Conservation (phyloP, 2,113 vertebrate genomes). For the Setophaga kirtlandii region DNA sequence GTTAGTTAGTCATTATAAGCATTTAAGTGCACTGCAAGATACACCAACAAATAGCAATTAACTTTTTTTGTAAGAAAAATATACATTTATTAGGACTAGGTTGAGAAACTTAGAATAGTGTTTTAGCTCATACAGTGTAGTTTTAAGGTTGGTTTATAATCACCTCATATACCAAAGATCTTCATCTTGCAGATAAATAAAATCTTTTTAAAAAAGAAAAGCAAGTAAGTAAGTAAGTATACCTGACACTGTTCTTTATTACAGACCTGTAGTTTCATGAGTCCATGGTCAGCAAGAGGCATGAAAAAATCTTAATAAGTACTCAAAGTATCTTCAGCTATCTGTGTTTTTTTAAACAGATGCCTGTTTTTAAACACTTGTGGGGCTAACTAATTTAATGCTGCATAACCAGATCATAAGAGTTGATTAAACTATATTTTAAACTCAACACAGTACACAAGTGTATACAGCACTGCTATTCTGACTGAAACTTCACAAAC, state of each 20-base stretch:
- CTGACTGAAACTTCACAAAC: neutral
- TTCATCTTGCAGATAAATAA: neutral
- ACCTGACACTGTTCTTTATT: slow-evolving; percentile 1
- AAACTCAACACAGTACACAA: neutral
- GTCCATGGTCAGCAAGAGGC: neutral
- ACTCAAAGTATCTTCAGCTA: neutral
- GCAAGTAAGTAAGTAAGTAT: neutral
- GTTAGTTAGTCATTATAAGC: slow-evolving; percentile 31
- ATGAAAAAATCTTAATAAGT: slow-evolving; percentile 27
- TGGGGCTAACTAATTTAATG: neutral
- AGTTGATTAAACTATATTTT: neutral
- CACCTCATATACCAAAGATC: neutral
- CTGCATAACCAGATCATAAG: neutral
- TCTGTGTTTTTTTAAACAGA: neutral
- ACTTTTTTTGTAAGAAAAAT: neutral
- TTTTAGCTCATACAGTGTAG: neutral
- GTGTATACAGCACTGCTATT: neutral
- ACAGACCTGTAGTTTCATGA: neutral
- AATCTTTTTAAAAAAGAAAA: slow-evolving; percentile 31
- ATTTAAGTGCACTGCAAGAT: slow-evolving; percentile 35
- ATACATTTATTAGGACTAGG: neutral
- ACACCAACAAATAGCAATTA: neutral
- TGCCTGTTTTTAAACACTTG: neutral
- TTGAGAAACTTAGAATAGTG: neutral
- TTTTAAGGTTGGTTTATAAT: neutral